Evolutionary conservation across 2,113 vertebrate species (phyloP).

Genomic region (Spea bombifrons): DNA sequence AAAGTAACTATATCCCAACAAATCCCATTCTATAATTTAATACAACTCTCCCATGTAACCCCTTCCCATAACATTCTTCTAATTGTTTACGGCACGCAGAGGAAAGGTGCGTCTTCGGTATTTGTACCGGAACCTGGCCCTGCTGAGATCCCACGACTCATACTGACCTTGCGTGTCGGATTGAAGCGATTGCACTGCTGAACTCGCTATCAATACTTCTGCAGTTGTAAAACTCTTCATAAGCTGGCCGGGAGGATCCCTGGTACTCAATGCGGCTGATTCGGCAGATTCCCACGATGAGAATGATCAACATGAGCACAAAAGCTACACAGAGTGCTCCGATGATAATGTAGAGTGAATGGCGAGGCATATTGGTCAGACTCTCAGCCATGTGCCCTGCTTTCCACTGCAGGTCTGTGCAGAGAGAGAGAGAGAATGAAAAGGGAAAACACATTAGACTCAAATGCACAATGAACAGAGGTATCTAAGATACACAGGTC

Average conservation of each 20-base stretch:
- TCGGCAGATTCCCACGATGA: slow-evolving; percentile 96
- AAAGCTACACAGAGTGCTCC: slow-evolving; percentile 94
- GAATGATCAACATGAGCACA: slow-evolving; percentile 94
- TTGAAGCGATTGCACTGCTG: slow-evolving; percentile 91
- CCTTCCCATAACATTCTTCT: too few species aligned
- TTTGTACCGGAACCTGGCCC: too few species aligned
- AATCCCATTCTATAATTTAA: too few species aligned
- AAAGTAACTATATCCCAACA: too few species aligned
- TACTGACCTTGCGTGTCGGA: slow-evolving; percentile 90
- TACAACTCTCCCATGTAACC: too few species aligned
- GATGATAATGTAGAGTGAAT: slow-evolving; percentile 96
- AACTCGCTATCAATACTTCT: slow-evolving; percentile 98
- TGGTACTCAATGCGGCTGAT: slow-evolving; percentile 99
- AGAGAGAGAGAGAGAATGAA: not conserved
- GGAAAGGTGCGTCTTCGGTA: too few species aligned
- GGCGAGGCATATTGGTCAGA: slow-evolving; percentile 91
- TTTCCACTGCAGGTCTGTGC: slow-evolving; percentile 90
- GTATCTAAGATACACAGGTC: too few species aligned
- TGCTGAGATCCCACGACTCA: too few species aligned
- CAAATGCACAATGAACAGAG: not conserved
- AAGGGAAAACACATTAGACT: not conserved
- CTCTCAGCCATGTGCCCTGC: slow-evolving; percentile 85
- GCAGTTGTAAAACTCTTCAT: slow-evolving; percentile 97
- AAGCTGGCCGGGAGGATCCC: slow-evolving; percentile 90
- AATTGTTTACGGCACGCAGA: too few species aligned